These are phyloP conservation scores for Notechis scutatus DNA, from an alignment of 2,113 vertebrate species.

Conservation along the genomic window DNA sequence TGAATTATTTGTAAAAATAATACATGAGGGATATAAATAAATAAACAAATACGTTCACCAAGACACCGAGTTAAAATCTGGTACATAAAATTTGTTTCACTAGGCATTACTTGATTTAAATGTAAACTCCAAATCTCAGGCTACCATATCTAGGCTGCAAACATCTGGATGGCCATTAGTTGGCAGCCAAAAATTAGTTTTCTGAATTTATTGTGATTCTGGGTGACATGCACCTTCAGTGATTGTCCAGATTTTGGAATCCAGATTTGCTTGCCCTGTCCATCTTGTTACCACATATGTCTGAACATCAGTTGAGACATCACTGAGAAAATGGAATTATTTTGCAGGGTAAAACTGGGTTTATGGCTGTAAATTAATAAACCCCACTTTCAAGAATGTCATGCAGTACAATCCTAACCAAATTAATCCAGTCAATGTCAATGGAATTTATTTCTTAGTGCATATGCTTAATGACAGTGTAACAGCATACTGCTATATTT, in stretches of 20 bases:
- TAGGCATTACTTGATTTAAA: background rate
- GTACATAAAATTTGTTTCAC: background rate
- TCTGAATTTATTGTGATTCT: background rate
- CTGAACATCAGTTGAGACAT: background rate
- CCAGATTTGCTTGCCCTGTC: background rate
- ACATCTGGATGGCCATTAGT: background rate
- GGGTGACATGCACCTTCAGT: background rate
- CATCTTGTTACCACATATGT: background rate
- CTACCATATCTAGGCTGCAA: background rate
- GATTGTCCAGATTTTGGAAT: background rate
- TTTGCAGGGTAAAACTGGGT: background rate
- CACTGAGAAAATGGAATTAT: background rate
- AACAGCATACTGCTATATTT: background rate
- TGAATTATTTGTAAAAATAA: background rate
- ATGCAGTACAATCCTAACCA: background rate
- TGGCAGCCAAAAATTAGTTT: background rate
- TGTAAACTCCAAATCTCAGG: background rate
- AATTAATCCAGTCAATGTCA: background rate
- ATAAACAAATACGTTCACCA: background rate
- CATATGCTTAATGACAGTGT: background rate
- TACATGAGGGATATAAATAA: background rate
- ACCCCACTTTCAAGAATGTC: background rate
- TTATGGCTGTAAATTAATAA: background rate
- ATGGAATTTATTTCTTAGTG: background rate
- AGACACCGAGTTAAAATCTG: background rate